A percentile compares a stretch with the other conserved stretches of the same genome.
Conservation (phyloP, 2,113 vertebrate species). For the Genyomyrus donnyi region DNA sequence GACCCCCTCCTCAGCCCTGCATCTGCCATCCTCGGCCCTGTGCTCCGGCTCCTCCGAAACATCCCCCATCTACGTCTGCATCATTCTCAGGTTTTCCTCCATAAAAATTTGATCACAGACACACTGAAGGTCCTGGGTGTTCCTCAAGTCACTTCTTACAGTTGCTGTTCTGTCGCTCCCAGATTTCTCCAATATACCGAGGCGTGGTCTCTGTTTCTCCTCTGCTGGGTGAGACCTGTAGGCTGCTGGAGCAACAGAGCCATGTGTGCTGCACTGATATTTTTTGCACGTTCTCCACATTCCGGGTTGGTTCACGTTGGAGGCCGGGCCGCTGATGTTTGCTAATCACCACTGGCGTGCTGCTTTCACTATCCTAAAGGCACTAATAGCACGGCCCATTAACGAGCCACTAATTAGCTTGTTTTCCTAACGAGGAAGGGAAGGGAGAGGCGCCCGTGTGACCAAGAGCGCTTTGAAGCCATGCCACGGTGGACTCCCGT, state of each 20-base stretch:
- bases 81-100: not conserved
- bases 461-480: constrained; percentile 28
- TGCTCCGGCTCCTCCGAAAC: constrained; percentile 14
- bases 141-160: not conserved
- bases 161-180: not conserved
- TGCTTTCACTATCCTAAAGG: constrained; percentile 40
- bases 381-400: constrained; percentile 41
- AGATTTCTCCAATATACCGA: not conserved
- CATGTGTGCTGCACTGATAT: not conserved
- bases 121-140: not conserved
- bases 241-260: not conserved
- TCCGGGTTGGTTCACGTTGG: not conserved
- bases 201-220: not conserved
- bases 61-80: not conserved
- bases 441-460: constrained; percentile 16
- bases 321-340: not conserved
- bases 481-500: constrained; percentile 12
- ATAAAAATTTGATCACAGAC: not conserved
- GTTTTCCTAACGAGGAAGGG: constrained; percentile 28
- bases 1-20: constrained; percentile 36
- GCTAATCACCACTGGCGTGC: constrained; percentile 20
- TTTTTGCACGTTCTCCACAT: not conserved
- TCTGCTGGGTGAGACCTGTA: not conserved
- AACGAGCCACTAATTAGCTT: constrained; percentile 39
- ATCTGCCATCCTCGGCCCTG: constrained; percentile 35